Conservation (phyloP, 2,888 invertebrate genomes). For the Nephrotoma flavescens region DNA sequence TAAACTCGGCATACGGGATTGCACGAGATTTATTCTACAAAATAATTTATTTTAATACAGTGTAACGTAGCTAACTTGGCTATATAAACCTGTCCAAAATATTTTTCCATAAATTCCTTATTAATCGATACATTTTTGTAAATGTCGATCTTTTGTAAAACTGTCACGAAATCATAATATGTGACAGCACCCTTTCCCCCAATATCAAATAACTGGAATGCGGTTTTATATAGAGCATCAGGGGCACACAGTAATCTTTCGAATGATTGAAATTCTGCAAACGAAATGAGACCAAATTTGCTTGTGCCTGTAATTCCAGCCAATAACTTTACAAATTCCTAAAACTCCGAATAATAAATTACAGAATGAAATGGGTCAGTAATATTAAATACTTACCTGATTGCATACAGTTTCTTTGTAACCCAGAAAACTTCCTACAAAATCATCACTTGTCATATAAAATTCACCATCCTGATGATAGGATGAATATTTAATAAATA, state of each 20-base stretch:
- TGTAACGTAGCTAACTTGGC: background rate
- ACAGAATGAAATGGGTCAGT: background rate
- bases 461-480: constrained; percentile 73
- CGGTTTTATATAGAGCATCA: constrained; percentile 94
- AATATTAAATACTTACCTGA: constrained; percentile 23
- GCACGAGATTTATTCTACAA: constrained; percentile 61
- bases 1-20: constrained; percentile 90
- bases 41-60: background rate
- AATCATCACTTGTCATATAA: constrained; percentile 88
- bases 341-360: constrained; percentile 8
- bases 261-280: constrained; percentile 95
- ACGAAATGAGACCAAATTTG: constrained; percentile 90
- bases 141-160: constrained; percentile 85
- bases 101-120: constrained; percentile 83
- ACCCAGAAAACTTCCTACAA: constrained; percentile 82
- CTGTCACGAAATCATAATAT: constrained; percentile 88
- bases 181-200: constrained; percentile 94
- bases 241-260: constrained; percentile 92
- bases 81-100: constrained; percentile 62
- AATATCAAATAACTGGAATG: constrained; percentile 96
- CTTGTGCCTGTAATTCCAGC: constrained; percentile 86
- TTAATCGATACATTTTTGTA: constrained; percentile 87
- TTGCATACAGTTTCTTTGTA: constrained; percentile 57
- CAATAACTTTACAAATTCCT: constrained; percentile 77
- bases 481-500: constrained; percentile 87